Percentiles rank a stretch among this genome's conserved stretches.
These are phyloP conservation scores for Aegotheles bennettii DNA, from an alignment of 2,113 vertebrate species.

Conservation along the genomic window DNA sequence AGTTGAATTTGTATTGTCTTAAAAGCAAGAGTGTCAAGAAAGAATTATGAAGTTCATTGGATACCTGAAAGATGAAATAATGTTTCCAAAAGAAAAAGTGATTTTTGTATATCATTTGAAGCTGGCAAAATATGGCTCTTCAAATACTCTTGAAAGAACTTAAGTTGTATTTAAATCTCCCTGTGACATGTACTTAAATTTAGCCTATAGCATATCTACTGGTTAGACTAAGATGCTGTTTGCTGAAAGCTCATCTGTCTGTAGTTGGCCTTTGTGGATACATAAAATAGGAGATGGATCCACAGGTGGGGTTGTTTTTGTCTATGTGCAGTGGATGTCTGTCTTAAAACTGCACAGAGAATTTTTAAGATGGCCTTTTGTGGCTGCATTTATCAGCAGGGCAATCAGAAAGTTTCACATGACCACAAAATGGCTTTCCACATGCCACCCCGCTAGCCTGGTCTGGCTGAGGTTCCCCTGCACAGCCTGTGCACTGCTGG, in stretches of 20 bases:
- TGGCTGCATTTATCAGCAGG: background rate
- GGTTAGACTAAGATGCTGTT: background rate
- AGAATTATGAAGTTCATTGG: background rate
- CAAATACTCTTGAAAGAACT: background rate
- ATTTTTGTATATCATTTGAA: background rate
- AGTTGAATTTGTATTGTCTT: background rate
- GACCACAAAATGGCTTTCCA: accelerated
- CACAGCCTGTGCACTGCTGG: accelerated
- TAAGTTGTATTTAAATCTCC: background rate
- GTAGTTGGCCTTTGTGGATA: background rate
- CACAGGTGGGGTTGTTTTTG: accelerated
- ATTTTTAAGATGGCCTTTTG: background rate
- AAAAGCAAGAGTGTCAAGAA: background rate
- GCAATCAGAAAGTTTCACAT: background rate
- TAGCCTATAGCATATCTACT: background rate
- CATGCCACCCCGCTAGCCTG: accelerated
- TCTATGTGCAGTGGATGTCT: accelerated
- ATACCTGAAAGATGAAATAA: background rate
- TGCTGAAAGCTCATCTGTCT: background rate
- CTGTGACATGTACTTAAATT: background rate
- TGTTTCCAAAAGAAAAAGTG: background rate
- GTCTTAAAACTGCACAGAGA: background rate
- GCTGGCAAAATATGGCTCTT: background rate
- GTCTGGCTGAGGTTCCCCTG: background rate
- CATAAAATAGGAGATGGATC: accelerated